Evolutionary conservation across 2,113 vertebrate genomes (phyloP), one percentile per base, ranked within the genome.

Genomic region (Struthidea cinerea): DNA sequence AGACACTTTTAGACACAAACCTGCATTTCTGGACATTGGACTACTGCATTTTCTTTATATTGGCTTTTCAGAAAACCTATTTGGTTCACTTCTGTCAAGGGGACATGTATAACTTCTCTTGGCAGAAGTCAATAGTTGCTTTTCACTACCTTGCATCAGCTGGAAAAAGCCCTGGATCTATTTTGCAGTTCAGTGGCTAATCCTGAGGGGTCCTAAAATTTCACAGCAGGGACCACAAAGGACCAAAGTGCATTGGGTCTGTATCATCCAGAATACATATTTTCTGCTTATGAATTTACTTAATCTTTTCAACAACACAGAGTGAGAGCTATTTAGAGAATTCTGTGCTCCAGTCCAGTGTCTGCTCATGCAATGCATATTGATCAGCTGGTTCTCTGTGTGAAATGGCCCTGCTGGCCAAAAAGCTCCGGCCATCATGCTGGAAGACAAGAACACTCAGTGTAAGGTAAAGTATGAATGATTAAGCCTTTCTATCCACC

Each of bases 251-350:
- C 23, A 53, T 74, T 68, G 75, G 33, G 56, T 68, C n/a, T 68
- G 20, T 77, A 52, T 67, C 14, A 82, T 79, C 41, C 61, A 85
- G 57, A 91, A 95, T 65, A 95, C 61, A 59, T 41, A 67, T 93
- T 93, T 95, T 93, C 81, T 80, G 82, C 33, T 88, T 52, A 70
- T 70, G 47, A 75, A 93, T 96, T 88, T 96, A 42, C 64, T 93
- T 96, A 85, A 88, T 97, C 82, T 93, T 93, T 93, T 77, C 52
- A 90, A 59, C 0, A 0, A 47, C 67, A 61, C 6, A 19, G 67
- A 79, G 11, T 55, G 82, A 94, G 67, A 86, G 19, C 19, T 87
- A 28, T 93, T 94, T 69, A 80, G 42, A 89, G 52, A 42, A 71
- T 81, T 90, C 52, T 65, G 26, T 86, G 46, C 32, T 90, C 47